Evolutionary conservation across 2,797 vertebrate genomes (phyloP), one percentile per base, ranked within the genome.

Genomic region (Cossypha dichroa): DNA sequence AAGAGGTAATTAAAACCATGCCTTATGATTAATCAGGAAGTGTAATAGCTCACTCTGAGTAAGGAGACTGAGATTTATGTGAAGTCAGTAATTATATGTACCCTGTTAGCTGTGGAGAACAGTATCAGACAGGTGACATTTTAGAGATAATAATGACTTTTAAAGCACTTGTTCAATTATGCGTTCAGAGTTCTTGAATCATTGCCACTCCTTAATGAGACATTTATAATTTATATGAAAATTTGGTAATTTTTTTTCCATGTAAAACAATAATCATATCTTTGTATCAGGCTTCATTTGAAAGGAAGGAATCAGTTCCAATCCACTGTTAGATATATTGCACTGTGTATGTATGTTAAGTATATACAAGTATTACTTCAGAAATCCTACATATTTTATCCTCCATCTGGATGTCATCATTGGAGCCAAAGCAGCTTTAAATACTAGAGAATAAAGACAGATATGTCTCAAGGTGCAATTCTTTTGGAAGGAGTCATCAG

Each of bases 141-240:
- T 91, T 64, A 83, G 70, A 87, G 45, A 72, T 78, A 89, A 72
- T 74, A 83, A 72, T 76, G 70, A 82, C 77, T 94, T 96, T 51
- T 69, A 66, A 81, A 85, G 45, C 51, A 79, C 62, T 84, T 55
- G 34, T 86, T 92, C 62, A 79, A 8, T 92, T 83, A 72, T 25
- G 23, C 9, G 21, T 84, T 91, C 70, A 58, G 22, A 75, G 31
- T 81, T 94, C 29, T 67, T 86, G 36, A 95, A 62, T 95, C 26
- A 10, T 41, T 92, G 23, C 51, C 38, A 73, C 33, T 94, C 33
- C 54, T 72, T 88, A 72, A 69, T 82, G 34, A 81, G 55, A 62
- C 49, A 85, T 86, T 81, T 86, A 63, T 52, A 68, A 51, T 89
- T 78, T 81, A n/a, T 89, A 62, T 82, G 77, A 66, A 91, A 91